Evolutionary conservation across 2,888 invertebrate species (phyloP), one percentile per base, ranked within the genome.

Genomic region (Trissoscelio sp.): DNA sequence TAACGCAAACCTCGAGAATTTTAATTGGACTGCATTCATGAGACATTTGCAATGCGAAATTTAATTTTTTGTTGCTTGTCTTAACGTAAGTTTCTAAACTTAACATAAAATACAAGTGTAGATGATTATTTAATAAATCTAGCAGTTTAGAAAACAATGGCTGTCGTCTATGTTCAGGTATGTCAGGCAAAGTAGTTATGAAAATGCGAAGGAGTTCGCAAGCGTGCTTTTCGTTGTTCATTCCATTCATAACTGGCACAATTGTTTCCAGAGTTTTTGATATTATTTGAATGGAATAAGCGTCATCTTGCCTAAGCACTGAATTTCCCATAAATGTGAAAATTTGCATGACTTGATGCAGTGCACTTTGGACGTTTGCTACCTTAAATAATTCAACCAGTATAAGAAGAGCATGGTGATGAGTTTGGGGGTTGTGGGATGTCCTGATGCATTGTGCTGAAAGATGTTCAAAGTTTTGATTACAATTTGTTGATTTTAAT

Each of bases 251-350:
- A 75, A 97, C 96, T 0, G 99, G 98, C 81, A 99, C 94, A 28
- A 99, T 94, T 0, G 96, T 97, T 86, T 97, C 96, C 14, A 99
- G 95, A 3, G 98, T 97, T 88, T 96, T 96, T 0, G 95, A 94
- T 67, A 99, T 98, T 20, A 99, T 96, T 91, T 98, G 97, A 90
- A 98, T 97, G 88, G 97, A 98, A 91, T 98, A 98, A 0, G 96
- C 95, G 88, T 99, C 98, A 89, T 99, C 99, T 86, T 98, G 97
- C 7, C 98, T 94, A 0, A 99, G 92, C 7, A 99, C 95, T 0
- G 97, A 97, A 0, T 96, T 96, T 0, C 99, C 99, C 95, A 99
- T 98, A 88, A 99, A 99, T 0, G 99, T 98, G 90, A 99, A 99
- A 85, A 99, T 97, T 18, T 97, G 96, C 95, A 99, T 98, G 2